These are phyloP conservation scores for Anomalospiza imberbis DNA, from an alignment of 2,797 vertebrate species.

Conservation along the genomic window DNA sequence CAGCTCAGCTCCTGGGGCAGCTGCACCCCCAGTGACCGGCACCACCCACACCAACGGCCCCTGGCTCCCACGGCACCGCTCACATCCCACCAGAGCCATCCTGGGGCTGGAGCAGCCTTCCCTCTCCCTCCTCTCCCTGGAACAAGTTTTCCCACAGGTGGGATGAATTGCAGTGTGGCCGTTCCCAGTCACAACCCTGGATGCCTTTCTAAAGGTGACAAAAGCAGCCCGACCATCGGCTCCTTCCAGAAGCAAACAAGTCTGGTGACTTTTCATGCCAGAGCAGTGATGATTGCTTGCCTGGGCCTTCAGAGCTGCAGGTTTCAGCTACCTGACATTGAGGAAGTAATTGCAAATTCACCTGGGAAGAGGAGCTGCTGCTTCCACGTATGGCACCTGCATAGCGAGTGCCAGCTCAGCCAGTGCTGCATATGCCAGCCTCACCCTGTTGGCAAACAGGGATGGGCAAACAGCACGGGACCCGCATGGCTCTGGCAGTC, in stretches of 20 bases:
- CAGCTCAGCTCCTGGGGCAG: neutral
- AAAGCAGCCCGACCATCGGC: rapidly evolving
- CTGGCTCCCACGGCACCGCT: rapidly evolving
- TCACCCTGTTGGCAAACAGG: slow-evolving; percentile 71
- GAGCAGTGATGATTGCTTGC: neutral
- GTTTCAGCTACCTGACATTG: neutral
- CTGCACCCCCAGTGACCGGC: rapidly evolving
- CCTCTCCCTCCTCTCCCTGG: neutral
- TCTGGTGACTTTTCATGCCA: slow-evolving; percentile 51
- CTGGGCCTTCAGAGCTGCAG: neutral
- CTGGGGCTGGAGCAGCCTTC: neutral
- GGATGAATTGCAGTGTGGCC: neutral
- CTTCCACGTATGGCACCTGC: neutral
- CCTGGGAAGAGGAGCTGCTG: neutral
- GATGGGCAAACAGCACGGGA: neutral
- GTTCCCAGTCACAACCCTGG: neutral
- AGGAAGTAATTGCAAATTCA: neutral
- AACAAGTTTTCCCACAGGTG: neutral
- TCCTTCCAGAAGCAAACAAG: slow-evolving; percentile 4
- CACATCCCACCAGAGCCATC: neutral
- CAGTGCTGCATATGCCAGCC: neutral
- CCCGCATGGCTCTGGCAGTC: neutral
- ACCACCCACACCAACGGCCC: rapidly evolving
- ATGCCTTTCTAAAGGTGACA: neutral
- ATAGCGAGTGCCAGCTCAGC: neutral